phyloP scores from a whole-genome alignment of 2,888 invertebrate species.

The Cotesia congregata region DNA sequence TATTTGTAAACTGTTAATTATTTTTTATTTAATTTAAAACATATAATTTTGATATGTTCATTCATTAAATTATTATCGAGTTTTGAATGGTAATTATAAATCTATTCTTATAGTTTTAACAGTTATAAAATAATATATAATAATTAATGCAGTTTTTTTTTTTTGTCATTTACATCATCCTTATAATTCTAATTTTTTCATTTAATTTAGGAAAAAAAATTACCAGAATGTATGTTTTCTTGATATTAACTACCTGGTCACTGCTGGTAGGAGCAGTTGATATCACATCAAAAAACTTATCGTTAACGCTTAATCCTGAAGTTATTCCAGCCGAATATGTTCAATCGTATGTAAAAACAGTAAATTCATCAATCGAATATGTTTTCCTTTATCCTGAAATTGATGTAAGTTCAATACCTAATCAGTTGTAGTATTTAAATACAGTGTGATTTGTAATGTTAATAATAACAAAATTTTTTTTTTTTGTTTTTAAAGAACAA shows the following conservation, averaged over 20 bases:
- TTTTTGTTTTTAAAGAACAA: constrained; percentile 45
- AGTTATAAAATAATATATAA: not conserved
- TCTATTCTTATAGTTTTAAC: not conserved
- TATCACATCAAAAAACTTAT: constrained; percentile 33
- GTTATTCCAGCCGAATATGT: constrained; percentile 59
- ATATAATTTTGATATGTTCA: not conserved
- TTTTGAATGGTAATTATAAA: constrained; percentile 8
- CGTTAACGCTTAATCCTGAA: constrained; percentile 55
- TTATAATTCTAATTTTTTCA: no score
- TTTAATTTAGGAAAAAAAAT: not conserved
- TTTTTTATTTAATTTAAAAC: not conserved
- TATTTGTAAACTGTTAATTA: not conserved
- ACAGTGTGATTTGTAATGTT: not conserved
- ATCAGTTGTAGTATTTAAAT: not conserved
- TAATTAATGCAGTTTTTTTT: not conserved
- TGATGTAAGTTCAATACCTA: constrained; percentile 55
- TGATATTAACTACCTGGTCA: constrained; percentile 21
- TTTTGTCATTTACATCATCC: no score
- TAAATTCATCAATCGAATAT: constrained; percentile 62
- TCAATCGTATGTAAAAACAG: constrained; percentile 48
- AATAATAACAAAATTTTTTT: constrained; percentile 12
- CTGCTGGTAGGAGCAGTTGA: constrained; percentile 31
- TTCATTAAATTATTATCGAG: not conserved
- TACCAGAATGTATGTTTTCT: not conserved
- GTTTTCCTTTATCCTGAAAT: constrained; percentile 61